Base-by-base conservation (phyloP, 2,113 vertebrate genomes). In the Apus apus region DNA sequence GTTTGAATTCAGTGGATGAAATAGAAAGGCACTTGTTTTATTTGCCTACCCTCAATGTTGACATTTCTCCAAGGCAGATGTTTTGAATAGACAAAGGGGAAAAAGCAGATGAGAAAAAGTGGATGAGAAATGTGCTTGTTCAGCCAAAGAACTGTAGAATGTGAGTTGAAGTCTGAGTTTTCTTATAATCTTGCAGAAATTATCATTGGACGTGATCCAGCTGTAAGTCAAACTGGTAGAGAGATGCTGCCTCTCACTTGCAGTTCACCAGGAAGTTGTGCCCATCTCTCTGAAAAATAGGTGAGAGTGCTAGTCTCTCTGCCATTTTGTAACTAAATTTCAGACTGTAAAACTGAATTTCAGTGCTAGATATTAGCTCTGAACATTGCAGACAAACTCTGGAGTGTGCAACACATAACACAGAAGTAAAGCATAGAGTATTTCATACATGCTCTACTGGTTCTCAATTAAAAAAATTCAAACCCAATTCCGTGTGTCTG, bases 401-500 rank as follows among this genome's bases (percentile, higher is more conserved):
- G 45, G 56, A 43, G 10, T 19, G 17, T 81, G 45, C 71, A 70
- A 87, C 62, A 46, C 27, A 17, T 38, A 70, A 34, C 13, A 34
- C 10, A 20, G 74, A 50, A 67, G 64, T 15, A 22, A 86, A 87
- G 32, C 40, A 60, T 0, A 22, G 54, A 72, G 45, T 80, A 66
- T 83, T 89, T 93, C 72, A 43, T 51, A 51, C 64, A 90, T 92
- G 93, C 72, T 90, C 38, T 85, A 74, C 72, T 90, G 92, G n/a
- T 45, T 94, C 94, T 74, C 90, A 90, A 89, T 97, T 95, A 94
- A 90, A 94, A 90, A 90, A 53, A 19, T 84, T 70, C 88, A 88
- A 68, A 87, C 27, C 6, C 89, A 91, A 58, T 94, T 92, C 89
- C 76, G 13, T 57, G 17, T 54, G 56, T 36, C 77, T 89, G 53